A percentile compares a stretch with the other conserved stretches of the same genome.
phyloP scores from a whole-genome alignment of 2,113 vertebrate genomes.

The Burhinus bistriatus region DNA sequence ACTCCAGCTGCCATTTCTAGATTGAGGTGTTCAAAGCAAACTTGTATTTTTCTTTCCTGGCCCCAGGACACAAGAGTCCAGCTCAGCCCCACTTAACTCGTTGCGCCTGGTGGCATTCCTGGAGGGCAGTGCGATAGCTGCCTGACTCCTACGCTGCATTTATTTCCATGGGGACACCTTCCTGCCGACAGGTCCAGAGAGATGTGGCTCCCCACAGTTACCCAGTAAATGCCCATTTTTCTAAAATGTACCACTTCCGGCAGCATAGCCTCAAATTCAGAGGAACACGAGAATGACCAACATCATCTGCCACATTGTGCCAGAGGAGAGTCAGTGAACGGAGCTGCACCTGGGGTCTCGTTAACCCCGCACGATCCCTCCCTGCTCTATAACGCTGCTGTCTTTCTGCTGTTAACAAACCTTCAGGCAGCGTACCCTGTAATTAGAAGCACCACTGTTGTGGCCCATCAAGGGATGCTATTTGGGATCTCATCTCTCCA shows the following conservation, averaged over 20 bases:
- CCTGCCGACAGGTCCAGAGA: not conserved
- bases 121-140: not conserved
- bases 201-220: not conserved
- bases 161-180: not conserved
- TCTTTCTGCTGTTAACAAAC: not conserved
- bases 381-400: not conserved
- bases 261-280: not conserved
- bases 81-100: not conserved
- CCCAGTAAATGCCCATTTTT: not conserved
- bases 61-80: not conserved
- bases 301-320: not conserved
- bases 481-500: not conserved
- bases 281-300: not conserved
- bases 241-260: not conserved
- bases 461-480: not conserved
- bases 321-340: fast-evolving
- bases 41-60: too few species aligned
- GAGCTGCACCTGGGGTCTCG: not conserved
- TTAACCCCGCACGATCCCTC: not conserved
- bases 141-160: not conserved
- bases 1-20: not conserved
- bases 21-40: not conserved
- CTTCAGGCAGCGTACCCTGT: not conserved
- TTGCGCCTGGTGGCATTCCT: not conserved
- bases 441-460: not conserved